Conservation (phyloP, 2,113 vertebrate species). For the Cisticola juncidis region DNA sequence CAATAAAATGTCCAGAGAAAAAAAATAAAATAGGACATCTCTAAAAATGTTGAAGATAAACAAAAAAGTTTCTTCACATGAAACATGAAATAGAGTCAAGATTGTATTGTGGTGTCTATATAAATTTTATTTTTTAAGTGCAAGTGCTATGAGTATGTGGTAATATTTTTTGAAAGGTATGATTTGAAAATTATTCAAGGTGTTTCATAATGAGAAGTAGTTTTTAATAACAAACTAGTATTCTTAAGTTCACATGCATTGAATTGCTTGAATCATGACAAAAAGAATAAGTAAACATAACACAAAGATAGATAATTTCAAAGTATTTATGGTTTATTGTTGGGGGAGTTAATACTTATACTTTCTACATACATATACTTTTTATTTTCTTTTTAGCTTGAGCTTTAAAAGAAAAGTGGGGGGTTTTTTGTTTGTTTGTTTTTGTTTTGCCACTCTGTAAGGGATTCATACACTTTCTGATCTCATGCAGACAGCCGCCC, state of each 20-base stretch:
- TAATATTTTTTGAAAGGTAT: background rate
- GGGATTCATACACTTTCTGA: background rate
- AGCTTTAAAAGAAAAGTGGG: background rate
- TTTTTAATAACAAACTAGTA: background rate
- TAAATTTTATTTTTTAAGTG: background rate
- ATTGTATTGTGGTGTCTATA: background rate
- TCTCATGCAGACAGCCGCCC: background rate
- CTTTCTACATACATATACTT: background rate
- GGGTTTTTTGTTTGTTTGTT: background rate
- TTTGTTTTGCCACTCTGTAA: background rate
- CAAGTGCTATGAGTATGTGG: background rate
- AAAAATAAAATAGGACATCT: background rate
- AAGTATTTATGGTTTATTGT: background rate
- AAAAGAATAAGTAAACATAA: background rate
- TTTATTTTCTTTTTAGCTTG: background rate
- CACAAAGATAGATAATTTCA: background rate
- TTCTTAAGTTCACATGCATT: background rate
- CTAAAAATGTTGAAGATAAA: background rate
- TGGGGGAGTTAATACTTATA: rapidly evolving
- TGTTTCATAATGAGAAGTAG: background rate
- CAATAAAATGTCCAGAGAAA: background rate
- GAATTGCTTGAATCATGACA: background rate
- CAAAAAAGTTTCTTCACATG: background rate
- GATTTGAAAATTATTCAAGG: background rate
- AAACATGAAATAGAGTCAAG: background rate